Base-by-base conservation (phyloP, 1,140 invertebrate genomes). In the Olivierus martensii region DNA sequence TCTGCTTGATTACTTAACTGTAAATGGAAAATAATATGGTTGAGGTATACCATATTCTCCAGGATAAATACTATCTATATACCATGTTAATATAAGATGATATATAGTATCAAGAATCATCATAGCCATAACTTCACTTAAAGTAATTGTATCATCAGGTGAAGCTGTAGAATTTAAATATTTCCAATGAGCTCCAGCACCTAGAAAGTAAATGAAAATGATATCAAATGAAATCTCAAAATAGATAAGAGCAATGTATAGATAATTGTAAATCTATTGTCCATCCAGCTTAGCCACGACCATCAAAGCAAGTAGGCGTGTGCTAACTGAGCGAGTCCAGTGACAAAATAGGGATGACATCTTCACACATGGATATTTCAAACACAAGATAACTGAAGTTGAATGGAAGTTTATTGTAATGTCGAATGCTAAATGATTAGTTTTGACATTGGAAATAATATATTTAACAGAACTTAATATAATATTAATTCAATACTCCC, bases 151-250 rank as follows among this genome's bases (percentile, higher is more conserved):
- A 65, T 88, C 84, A 63, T 85, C 82, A 21, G 79, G 77, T 1
- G 80, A 75, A 0, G 82, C 73, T 0, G 79, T 74, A 0, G 65
- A 67, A 53, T 74, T 79, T 7, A 90, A 68, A 57, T 84, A 83
- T 36, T 67, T 58, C 84, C 84, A 91, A 62, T 87, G 81, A 14
- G 83, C 64, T 35, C 83, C 84, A 10, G 71, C 62, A 5, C 73
- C 75, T 58, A 15, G 4, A 39, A 39, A 44, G 35, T 15, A 17
- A 48, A 48, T 49, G 36, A 37, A 14, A n/a, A n/a, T n/a, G n/a
- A n/a, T 37, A 9, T 37, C 36, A 9, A 9, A 7, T 37, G 36
- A 14, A 37, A 37, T 37, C 14, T 9, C 14, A 37, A 37, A 37
- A 37, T 7, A 14, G 7, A 7, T 37, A 37, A 9, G 14, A 21